Percentiles rank a stretch among this genome's conserved stretches.
These are phyloP conservation scores for Tolypeutes matacus DNA, from an alignment of 2,797 vertebrate species.

Conservation along the genomic window DNA sequence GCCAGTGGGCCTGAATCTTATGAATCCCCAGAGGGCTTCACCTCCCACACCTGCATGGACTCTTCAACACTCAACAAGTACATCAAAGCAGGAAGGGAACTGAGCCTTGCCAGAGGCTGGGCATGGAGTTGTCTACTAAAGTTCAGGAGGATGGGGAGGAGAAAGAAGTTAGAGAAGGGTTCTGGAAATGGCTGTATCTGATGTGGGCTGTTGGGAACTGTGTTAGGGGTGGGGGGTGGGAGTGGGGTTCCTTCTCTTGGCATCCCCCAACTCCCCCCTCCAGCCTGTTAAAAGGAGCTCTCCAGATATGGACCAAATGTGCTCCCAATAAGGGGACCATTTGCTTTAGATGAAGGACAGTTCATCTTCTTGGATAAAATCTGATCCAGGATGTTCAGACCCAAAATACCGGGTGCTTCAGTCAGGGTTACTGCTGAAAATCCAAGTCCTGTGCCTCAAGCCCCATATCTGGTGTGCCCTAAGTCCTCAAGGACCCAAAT, in stretches of 20 bases:
- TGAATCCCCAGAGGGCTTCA: not conserved
- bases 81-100: not conserved
- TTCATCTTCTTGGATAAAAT: constrained; percentile 10
- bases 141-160: not conserved
- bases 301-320: not conserved
- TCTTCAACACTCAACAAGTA: not conserved
- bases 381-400: not conserved
- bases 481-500: not conserved
- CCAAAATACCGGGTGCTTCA: not conserved
- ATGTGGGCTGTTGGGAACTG: not conserved
- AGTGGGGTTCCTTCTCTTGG: not conserved
- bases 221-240: not conserved
- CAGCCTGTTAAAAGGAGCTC: not conserved
- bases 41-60: not conserved
- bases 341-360: not conserved
- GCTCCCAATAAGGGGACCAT: not conserved
- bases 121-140: not conserved
- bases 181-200: not conserved
- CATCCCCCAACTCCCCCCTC: not conserved
- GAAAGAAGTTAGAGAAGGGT: not conserved
- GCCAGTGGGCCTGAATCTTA: not conserved
- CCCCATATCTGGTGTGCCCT: not conserved
- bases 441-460: not conserved
- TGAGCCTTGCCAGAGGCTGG: not conserved
- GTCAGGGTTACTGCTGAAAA: not conserved